A percentile compares a stretch with the other conserved stretches of the same genome.
These are phyloP conservation scores for Florisuga fusca DNA, from an alignment of 2,797 vertebrate species.

Conservation along the genomic window DNA sequence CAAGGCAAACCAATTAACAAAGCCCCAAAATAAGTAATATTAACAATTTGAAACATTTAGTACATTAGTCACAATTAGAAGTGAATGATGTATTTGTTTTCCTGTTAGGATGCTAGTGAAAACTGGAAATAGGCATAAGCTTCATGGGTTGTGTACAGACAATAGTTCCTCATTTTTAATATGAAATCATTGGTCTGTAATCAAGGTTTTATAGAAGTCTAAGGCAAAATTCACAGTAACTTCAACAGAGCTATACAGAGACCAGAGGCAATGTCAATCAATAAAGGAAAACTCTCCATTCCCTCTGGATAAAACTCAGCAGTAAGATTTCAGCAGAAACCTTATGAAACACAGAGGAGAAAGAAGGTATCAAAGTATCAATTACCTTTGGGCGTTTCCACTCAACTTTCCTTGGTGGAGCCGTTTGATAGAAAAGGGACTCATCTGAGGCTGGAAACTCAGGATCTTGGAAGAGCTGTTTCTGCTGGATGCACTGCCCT, in stretches of 20 bases:
- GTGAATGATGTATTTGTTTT: background rate
- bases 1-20: background rate
- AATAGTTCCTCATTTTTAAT: background rate
- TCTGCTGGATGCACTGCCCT: slow-evolving; percentile 79
- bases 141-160: background rate
- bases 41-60: background rate
- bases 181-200: background rate
- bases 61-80: background rate
- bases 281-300: background rate
- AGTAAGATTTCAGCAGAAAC: background rate
- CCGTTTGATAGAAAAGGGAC: slow-evolving; percentile 86
- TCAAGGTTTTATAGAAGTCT: background rate
- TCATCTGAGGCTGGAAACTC: slow-evolving; percentile 86
- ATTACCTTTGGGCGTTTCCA: slow-evolving; percentile 91
- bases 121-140: background rate
- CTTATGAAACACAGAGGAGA: background rate
- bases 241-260: background rate
- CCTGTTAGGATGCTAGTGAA: background rate
- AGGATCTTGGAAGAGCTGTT: slow-evolving; percentile 88
- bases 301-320: background rate
- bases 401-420: slow-evolving; percentile 79
- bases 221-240: background rate
- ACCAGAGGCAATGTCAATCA: background rate
- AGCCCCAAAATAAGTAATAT: background rate
- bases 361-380: background rate